Percentiles rank a stretch among this genome's conserved stretches.
Conservation (phyloP, 2,888 invertebrate genomes). For the Hypolimnas misippus region DNA sequence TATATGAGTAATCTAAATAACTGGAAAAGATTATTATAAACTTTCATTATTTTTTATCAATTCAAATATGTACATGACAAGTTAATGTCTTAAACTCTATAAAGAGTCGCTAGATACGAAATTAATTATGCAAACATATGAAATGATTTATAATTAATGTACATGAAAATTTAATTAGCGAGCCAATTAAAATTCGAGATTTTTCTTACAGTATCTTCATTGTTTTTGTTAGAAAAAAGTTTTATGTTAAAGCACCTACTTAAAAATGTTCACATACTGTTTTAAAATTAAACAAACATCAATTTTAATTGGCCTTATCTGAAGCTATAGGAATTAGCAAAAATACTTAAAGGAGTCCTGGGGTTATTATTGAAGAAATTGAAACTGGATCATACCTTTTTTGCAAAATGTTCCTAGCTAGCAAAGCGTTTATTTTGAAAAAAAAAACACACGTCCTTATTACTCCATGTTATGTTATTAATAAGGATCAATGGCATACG, state of each 20-base stretch:
- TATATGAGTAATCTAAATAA: neutral
- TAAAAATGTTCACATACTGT: neutral
- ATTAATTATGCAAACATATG: neutral
- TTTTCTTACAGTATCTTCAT: neutral
- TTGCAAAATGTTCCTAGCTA: no score
- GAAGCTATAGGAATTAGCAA: no score
- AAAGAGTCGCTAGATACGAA: neutral
- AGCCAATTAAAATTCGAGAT: neutral
- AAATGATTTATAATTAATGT: neutral
- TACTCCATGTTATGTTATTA: no score
- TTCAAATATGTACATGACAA: neutral
- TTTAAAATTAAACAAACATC: neutral
- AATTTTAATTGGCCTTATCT: no score
- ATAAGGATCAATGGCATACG: no score
- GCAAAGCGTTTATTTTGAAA: no score
- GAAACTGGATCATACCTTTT: no score
- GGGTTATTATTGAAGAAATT: no score
- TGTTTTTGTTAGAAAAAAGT: neutral
- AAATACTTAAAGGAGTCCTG: no score
- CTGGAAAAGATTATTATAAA: neutral
- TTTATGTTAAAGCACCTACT: neutral
- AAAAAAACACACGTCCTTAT: no score
- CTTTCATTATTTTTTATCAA: neutral
- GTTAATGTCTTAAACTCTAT: constrained; percentile 1
- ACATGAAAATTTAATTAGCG: neutral